These are phyloP conservation scores for Linurgus olivaceus DNA, from an alignment of 2,797 vertebrate genomes.

Conservation along the genomic window DNA sequence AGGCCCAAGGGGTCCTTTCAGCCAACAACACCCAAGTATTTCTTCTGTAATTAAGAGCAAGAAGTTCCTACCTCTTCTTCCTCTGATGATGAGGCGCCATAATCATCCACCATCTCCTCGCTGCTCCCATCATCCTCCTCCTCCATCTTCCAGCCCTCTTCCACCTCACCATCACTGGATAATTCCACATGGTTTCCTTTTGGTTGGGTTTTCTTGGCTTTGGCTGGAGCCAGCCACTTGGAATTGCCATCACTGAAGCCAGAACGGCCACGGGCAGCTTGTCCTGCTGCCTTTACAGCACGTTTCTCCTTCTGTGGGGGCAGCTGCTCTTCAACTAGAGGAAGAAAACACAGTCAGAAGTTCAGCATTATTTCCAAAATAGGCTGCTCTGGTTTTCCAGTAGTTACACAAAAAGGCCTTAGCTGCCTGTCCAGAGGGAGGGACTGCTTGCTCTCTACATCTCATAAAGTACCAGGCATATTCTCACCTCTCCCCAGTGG, in stretches of 20 bases:
- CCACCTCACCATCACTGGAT: slow-evolving; percentile 37
- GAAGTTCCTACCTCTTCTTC: slow-evolving; percentile 73
- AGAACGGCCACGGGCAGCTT: not conserved
- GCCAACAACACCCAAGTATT: not conserved
- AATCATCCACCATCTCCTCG: slow-evolving; percentile 75
- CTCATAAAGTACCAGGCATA: not conserved
- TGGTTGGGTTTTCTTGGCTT: slow-evolving; percentile 72
- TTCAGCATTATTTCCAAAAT: not conserved
- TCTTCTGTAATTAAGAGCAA: rapidly evolving
- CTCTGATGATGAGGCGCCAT: slow-evolving; percentile 66
- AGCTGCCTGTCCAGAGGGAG: not conserved
- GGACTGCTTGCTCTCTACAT: not conserved
- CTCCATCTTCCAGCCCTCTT: slow-evolving; percentile 46
- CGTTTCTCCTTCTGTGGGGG: not conserved
- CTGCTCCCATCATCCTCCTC: slow-evolving; percentile 67
- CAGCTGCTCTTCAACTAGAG: not conserved
- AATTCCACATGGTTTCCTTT: slow-evolving; percentile 55
- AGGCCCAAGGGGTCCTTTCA: not conserved
- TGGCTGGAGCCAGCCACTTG: slow-evolving; percentile 76
- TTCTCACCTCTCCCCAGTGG: rapidly evolving
- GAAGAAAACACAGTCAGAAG: rapidly evolving
- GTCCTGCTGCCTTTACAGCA: not conserved
- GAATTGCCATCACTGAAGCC: slow-evolving; percentile 69
- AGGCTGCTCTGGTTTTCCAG: not conserved
- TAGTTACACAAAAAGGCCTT: not conserved